Evolutionary conservation across 2,113 vertebrate species (phyloP).

Genomic region (Cephalopterus ornatus): DNA sequence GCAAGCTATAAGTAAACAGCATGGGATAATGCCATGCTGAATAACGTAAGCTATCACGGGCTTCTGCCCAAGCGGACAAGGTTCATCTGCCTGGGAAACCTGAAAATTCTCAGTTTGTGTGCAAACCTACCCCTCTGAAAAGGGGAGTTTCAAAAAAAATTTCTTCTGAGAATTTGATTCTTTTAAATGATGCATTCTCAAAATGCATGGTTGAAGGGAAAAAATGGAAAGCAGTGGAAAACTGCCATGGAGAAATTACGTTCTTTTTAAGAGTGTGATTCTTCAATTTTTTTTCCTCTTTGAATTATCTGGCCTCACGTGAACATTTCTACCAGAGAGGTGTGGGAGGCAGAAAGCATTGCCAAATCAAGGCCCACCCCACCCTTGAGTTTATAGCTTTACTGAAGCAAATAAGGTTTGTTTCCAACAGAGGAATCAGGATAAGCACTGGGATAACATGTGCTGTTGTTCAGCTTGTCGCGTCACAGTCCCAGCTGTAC

Average conservation of each 20-base stretch:
- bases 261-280: neutral
- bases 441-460: neutral
- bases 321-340: neutral
- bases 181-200: neutral
- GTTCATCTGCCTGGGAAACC: neutral
- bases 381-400: neutral
- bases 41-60: fast-evolving
- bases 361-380: neutral
- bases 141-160: neutral
- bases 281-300: neutral
- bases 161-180: neutral
- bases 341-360: neutral
- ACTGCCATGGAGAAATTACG: neutral
- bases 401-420: neutral
- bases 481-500: neutral
- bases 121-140: neutral
- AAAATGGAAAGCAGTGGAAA: neutral
- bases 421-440: neutral
- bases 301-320: neutral
- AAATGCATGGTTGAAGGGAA: neutral
- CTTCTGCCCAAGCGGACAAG: fast-evolving
- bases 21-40: neutral
- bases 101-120: neutral
- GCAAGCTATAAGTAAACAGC: neutral
- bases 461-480: neutral